A percentile compares a stretch with the other conserved stretches of the same genome.
These are phyloP conservation scores for Pollimyrus isidori DNA, from an alignment of 2,113 vertebrate genomes.

Conservation along the genomic window DNA sequence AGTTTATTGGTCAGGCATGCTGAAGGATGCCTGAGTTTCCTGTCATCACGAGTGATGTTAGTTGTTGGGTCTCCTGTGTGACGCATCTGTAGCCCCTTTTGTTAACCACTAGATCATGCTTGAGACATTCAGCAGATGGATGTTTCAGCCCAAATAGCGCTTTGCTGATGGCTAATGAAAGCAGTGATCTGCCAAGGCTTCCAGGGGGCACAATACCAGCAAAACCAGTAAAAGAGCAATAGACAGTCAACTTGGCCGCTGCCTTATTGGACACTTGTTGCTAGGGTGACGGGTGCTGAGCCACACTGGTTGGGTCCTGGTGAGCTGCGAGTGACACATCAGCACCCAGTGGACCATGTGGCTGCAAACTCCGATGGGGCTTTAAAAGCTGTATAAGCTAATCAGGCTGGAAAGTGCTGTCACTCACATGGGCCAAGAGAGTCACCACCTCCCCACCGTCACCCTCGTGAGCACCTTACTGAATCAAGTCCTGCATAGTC, in stretches of 20 bases:
- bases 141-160: not conserved
- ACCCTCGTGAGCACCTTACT: not conserved
- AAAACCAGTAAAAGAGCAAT: slow-evolving; percentile 23
- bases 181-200: not conserved
- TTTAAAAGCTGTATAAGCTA: slow-evolving; percentile 12
- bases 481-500: not conserved
- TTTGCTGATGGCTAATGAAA: not conserved
- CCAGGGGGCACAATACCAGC: not conserved
- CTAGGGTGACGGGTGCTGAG: slow-evolving; percentile 28
- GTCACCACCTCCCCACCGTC: not conserved
- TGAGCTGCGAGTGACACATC: slow-evolving; percentile 11
- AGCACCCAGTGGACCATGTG: slow-evolving; percentile 7
- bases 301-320: slow-evolving; percentile 15
- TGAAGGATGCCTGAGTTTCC: slow-evolving; percentile 18
- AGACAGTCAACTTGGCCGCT: slow-evolving; percentile 31
- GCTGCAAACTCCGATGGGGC: not conserved
- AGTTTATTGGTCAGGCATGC: slow-evolving; percentile 23
- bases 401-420: not conserved
- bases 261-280: slow-evolving; percentile 32
- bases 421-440: not conserved
- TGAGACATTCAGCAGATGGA: slow-evolving; percentile 23
- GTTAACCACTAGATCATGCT: slow-evolving; percentile 20
- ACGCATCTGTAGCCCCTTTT: not conserved
- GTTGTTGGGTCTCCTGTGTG: not conserved
- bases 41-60: not conserved